These are phyloP conservation scores for Eudemis profundana DNA, from an alignment of 2,888 invertebrate genomes.

Conservation along the genomic window DNA sequence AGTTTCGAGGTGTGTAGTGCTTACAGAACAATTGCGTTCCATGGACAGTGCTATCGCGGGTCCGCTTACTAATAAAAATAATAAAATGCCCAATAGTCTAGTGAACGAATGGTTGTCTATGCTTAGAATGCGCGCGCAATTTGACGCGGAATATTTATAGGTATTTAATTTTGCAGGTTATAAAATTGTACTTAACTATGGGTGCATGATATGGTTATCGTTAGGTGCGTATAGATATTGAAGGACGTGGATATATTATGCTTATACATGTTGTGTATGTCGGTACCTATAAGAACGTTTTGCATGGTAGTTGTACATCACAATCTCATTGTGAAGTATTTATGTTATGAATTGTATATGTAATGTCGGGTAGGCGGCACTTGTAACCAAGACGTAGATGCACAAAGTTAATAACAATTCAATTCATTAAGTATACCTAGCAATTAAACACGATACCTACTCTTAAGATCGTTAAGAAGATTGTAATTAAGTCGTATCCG, in stretches of 20 bases:
- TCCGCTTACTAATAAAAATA: slow-evolving; percentile 12
- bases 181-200: slow-evolving; percentile 10
- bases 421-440: slow-evolving; percentile 6
- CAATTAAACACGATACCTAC: slow-evolving; percentile 18
- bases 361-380: slow-evolving; percentile 6
- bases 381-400: slow-evolving; percentile 20
- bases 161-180: slow-evolving; percentile 2
- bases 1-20: too few species aligned
- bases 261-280: slow-evolving; percentile 27
- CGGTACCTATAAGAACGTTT: slow-evolving; percentile 10
- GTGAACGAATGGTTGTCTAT: slow-evolving; percentile 39
- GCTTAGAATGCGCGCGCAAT: slow-evolving; percentile 50
- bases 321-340: slow-evolving; percentile 45
- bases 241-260: slow-evolving; percentile 26
- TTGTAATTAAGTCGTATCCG: slow-evolving; percentile 54
- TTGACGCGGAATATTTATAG: slow-evolving; percentile 47
- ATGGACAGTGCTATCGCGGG: slow-evolving; percentile 20
- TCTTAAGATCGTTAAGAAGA: slow-evolving; percentile 8
- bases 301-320: slow-evolving; percentile 46
- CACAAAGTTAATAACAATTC: slow-evolving; percentile 39
- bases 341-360: slow-evolving; percentile 19
- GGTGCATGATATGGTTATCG: slow-evolving; percentile 22
- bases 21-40: too few species aligned
- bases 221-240: slow-evolving; percentile 27
- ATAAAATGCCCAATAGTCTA: slow-evolving; percentile 12